Evolutionary conservation across 2,113 vertebrate species (phyloP), one percentile per base, ranked within the genome.

Genomic region (Podarcis muralis): DNA sequence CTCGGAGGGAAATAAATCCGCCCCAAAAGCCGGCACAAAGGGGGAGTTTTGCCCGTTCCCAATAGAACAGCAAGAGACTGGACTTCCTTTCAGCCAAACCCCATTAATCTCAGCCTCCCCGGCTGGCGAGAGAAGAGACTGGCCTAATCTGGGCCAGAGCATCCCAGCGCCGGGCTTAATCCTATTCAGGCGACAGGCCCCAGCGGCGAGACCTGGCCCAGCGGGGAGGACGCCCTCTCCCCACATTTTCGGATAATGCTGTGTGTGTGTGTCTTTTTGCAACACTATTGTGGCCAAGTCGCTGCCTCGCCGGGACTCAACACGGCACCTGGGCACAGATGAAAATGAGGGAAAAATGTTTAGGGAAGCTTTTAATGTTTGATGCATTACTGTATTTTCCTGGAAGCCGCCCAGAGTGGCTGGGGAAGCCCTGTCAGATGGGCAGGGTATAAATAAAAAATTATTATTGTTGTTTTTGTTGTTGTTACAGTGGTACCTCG

Each of bases 31-130:
- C 5, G n/a, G 74, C 81, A 84, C 43, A 69, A 88, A 59, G 74
- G 7, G 1, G 25, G 7, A 3, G 40, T 43, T 37, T 84, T 71
- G 72, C n/a, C 20, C 11, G 30, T 57, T 84, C 4, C 71, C 30
- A 78, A 79, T 37, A 83, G 72, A 83, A 22, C 87, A 84, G 87
- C 62, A 27, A 69, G 74, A 3, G 43, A 65, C 43, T 69, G 32
- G 74, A n/a, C 40, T 59, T 16, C 81, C 25, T 79, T 88, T 84
- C 87, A 83, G 59, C 13, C 4, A 16, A 27, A 25, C 32, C 7
- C 81, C 87, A 76, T 88, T 83, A 83, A 88, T 83, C 87, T 88
- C 40, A 2, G 37, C 57, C 27, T 15, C 71, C 35, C 79, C 25
- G 18, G 4, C 57, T 22, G 87, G 12, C 72, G 74, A 12, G 74